phyloP scores from a whole-genome alignment of 2,797 vertebrate species.

The Anolis apletophallus region DNA sequence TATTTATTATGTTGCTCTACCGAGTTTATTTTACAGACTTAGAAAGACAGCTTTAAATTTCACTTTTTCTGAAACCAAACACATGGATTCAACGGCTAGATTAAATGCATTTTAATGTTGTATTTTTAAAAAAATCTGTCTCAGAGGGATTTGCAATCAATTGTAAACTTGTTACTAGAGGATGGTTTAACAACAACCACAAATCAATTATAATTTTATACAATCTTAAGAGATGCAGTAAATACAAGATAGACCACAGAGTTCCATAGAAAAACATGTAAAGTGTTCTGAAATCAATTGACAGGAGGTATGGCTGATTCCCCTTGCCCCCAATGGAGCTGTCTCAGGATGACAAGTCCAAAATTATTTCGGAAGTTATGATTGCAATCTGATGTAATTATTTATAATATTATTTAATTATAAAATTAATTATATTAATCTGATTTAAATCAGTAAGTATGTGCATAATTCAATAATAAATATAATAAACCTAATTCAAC shows the following conservation, averaged over 20 bases:
- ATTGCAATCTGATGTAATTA: not conserved
- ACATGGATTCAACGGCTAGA: conserved; percentile 21
- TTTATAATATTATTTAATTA: too few species aligned
- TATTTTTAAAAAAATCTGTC: conserved; percentile 53
- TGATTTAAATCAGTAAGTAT: not conserved
- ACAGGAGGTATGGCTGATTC: not conserved
- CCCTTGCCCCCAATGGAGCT: not conserved
- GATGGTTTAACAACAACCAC: conserved; percentile 55
- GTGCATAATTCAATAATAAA: too few species aligned
- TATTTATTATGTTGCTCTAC: conserved; percentile 57
- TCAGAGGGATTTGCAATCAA: conserved; percentile 57
- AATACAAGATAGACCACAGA: conserved; percentile 49
- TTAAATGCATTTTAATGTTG: conserved; percentile 33
- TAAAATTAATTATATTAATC: too few species aligned
- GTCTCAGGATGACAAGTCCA: not conserved
- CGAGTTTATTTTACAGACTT: conserved; percentile 44
- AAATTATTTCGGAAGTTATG: not conserved
- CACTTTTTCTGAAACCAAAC: conserved; percentile 42
- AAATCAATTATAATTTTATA: conserved; percentile 52
- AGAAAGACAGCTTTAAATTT: conserved; percentile 50
- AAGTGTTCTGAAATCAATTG: not conserved
- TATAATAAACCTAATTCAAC: too few species aligned
- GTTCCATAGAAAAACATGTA: not conserved
- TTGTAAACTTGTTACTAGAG: conserved; percentile 61
- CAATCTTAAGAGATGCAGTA: conserved; percentile 35